Percentiles rank a stretch among this genome's conserved stretches.
These are phyloP conservation scores for Aphelenchoides bicaudatus DNA, from an alignment of 2,888 invertebrate genomes.

Conservation along the genomic window DNA sequence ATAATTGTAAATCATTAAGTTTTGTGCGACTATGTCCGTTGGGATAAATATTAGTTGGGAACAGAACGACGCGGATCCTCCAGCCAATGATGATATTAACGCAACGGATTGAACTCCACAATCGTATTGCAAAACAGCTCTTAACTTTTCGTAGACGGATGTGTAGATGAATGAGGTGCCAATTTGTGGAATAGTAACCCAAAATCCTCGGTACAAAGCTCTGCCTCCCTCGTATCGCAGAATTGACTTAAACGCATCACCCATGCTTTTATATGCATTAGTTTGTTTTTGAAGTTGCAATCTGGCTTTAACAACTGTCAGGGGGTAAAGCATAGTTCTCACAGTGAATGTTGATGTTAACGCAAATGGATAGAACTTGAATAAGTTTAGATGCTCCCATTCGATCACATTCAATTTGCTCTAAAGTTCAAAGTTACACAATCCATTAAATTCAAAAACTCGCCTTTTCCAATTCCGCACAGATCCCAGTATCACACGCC, in stretches of 20 bases:
- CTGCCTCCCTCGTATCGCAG: constrained; percentile 48
- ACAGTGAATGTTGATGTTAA: constrained; percentile 32
- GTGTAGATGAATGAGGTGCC: constrained; percentile 47
- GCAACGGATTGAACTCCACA: constrained; percentile 34
- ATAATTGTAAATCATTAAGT: constrained; percentile 47
- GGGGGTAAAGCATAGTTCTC: constrained; percentile 45
- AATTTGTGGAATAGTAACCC: constrained; percentile 44
- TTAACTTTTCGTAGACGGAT: constrained; percentile 44
- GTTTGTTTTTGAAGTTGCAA: constrained; percentile 55
- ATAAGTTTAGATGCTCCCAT: constrained; percentile 57
- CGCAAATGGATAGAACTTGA: constrained; percentile 44
- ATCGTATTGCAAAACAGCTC: constrained; percentile 34
- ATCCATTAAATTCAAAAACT: no score
- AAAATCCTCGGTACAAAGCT: constrained; percentile 53
- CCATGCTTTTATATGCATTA: constrained; percentile 47
- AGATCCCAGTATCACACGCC: no score
- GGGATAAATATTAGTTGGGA: constrained; percentile 47
- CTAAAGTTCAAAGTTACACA: no score
- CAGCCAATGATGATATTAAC: constrained; percentile 35
- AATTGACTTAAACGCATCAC: constrained; percentile 54
- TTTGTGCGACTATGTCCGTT: constrained; percentile 45
- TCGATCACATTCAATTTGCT: constrained; percentile 49
- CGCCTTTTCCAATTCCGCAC: no score
- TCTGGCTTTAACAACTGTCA: constrained; percentile 49
- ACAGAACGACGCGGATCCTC: constrained; percentile 39